These are phyloP conservation scores for Dorcus parallelipipedus DNA, from an alignment of 2,888 invertebrate genomes.

Conservation along the genomic window DNA sequence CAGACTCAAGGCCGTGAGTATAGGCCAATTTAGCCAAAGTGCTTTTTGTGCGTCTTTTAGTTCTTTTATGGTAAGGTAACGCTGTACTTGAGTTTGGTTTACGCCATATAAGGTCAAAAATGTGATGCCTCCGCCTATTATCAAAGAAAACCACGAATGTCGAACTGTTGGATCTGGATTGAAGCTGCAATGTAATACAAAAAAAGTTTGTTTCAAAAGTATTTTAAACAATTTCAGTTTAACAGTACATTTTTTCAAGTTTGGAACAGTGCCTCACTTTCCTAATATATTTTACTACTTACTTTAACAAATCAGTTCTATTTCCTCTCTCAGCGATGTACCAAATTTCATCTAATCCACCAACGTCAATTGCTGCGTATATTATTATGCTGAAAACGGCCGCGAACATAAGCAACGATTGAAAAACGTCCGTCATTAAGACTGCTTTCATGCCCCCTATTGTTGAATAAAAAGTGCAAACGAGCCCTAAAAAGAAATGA, in stretches of 20 bases:
- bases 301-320: conserved; percentile 69
- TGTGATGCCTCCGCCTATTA: conserved; percentile 75
- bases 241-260: background rate
- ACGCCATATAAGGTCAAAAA: conserved; percentile 62
- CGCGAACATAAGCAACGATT: conserved; percentile 80
- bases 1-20: conserved; percentile 68
- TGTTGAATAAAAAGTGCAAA: conserved; percentile 83
- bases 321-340: conserved; percentile 64
- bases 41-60: conserved; percentile 67
- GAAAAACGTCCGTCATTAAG: conserved; percentile 80
- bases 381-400: conserved; percentile 77
- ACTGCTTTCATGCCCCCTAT: conserved; percentile 92
- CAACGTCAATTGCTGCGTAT: conserved; percentile 66
- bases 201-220: no score
- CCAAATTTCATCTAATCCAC: conserved; percentile 72
- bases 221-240: background rate
- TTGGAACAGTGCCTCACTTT: background rate
- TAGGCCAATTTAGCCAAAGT: conserved; percentile 79
- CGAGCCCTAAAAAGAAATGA: conserved; percentile 51
- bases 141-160: conserved; percentile 78
- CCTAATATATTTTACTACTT: conserved; percentile 26
- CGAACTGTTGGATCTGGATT: conserved; percentile 76
- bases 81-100: conserved; percentile 76
- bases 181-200: conserved; percentile 52
- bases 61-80: conserved; percentile 64